Conservation (phyloP, 2,797 vertebrate genomes). For the Trachops cirrhosus region DNA sequence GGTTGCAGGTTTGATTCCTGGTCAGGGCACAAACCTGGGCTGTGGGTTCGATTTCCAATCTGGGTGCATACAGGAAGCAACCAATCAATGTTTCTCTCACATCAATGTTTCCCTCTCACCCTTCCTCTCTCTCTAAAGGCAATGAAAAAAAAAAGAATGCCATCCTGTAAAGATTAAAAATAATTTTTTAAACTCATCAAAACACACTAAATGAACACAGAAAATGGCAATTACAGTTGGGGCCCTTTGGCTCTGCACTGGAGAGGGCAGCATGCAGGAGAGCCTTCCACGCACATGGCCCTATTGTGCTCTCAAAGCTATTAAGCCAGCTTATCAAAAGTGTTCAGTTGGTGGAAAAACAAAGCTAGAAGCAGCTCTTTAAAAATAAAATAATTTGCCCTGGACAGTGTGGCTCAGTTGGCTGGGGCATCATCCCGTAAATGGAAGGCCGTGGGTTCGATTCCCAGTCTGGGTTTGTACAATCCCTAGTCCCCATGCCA, state of each 20-base stretch:
- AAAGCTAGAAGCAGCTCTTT: not conserved
- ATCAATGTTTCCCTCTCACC: not conserved
- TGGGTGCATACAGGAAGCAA: not conserved
- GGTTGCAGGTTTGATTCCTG: not conserved
- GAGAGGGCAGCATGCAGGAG: not conserved
- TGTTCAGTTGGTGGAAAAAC: not conserved
- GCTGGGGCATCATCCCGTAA: not conserved
- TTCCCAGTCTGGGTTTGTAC: not conserved
- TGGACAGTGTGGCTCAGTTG: not conserved
- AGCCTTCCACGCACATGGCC: not conserved
- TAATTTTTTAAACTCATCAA: not conserved
- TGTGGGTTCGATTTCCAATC: not conserved
- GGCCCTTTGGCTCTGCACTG: not conserved
- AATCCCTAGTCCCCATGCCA: not conserved
- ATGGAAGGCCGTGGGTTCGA: no score
- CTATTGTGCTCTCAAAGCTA: not conserved
- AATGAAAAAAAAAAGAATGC: not conserved
- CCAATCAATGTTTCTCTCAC: not conserved
- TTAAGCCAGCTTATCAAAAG: not conserved
- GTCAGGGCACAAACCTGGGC: no score
- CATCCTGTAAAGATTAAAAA: not conserved
- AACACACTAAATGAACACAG: not conserved
- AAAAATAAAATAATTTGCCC: slow-evolving; percentile 16
- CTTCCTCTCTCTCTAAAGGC: not conserved
- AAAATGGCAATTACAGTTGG: not conserved